Percentiles rank a stretch among this genome's conserved stretches.
Evolutionary conservation across 1,140 invertebrate species (phyloP).

Genomic region (Lordiphosa clarofinis): DNA sequence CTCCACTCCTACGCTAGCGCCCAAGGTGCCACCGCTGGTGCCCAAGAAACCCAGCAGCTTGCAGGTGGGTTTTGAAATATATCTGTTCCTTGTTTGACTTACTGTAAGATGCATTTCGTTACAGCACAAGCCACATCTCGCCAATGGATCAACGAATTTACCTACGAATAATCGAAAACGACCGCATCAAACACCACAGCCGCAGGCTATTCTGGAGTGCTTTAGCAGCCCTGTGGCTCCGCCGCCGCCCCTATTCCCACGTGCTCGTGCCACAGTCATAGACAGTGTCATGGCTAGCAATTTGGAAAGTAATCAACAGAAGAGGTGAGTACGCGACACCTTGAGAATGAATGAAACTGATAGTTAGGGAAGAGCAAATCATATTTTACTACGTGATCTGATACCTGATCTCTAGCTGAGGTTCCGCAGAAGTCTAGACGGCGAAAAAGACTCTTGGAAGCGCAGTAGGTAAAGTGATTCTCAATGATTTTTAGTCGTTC

Average conservation of each 20-base stretch:
- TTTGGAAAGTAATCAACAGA: constrained; percentile 71
- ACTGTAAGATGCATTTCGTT: neutral
- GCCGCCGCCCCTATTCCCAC: constrained; percentile 46
- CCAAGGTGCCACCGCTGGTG: constrained; percentile 44
- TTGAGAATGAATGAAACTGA: neutral
- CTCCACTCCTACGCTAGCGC: constrained; percentile 17
- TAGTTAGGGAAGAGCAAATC: too few relatives aligned
- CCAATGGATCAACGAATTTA: constrained; percentile 48
- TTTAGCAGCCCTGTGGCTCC: constrained; percentile 19
- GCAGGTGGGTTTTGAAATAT: constrained; percentile 50
- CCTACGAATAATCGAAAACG: constrained; percentile 65
- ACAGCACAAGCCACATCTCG: constrained; percentile 39
- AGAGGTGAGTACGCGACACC: constrained; percentile 42
- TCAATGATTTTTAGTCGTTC: too few relatives aligned
- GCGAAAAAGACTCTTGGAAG: too few relatives aligned
- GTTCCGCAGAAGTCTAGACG: too few relatives aligned
- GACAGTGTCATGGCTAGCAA: constrained; percentile 64
- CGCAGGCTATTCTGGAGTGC: constrained; percentile 63
- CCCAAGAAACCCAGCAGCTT: constrained; percentile 74
- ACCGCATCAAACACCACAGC: constrained; percentile 59
- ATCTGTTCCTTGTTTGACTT: constrained; percentile 13
- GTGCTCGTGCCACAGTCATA: constrained; percentile 47
- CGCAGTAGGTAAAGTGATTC: too few relatives aligned
- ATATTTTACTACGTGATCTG: too few relatives aligned
- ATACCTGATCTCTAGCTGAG: too few relatives aligned